phyloP scores from a whole-genome alignment of 1,140 invertebrate genomes.

The Aphelinus atriplicis region DNA sequence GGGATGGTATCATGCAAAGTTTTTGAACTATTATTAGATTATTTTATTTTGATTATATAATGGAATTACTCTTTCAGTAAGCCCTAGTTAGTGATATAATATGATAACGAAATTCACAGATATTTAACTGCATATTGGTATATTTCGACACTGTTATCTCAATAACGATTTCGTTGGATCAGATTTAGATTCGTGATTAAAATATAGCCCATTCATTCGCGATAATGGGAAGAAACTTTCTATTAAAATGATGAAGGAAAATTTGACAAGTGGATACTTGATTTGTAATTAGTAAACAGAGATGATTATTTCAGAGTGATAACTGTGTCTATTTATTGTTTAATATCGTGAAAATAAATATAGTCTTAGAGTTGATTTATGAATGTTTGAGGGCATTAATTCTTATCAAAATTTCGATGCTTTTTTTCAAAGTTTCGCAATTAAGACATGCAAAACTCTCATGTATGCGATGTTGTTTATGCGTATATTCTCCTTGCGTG shows the following conservation, averaged over 20 bases:
- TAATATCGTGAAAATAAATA: too few relatives aligned
- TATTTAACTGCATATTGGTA: background rate
- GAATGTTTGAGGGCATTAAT: background rate
- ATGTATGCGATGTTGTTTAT: slow-evolving; percentile 28
- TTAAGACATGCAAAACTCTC: slow-evolving; percentile 51
- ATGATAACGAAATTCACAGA: background rate
- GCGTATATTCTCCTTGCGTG: slow-evolving; percentile 50
- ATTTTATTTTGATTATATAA: background rate
- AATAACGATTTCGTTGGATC: background rate
- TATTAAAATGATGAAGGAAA: too few relatives aligned
- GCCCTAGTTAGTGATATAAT: too few relatives aligned
- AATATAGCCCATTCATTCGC: background rate
- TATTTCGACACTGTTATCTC: background rate
- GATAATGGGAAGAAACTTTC: too few relatives aligned
- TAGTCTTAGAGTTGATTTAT: too few relatives aligned
- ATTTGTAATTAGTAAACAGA: too few relatives aligned
- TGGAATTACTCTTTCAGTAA: background rate
- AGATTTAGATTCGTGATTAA: background rate
- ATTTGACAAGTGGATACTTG: too few relatives aligned
- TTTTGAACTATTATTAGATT: background rate
- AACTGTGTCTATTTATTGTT: too few relatives aligned
- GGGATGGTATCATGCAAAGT: too few relatives aligned
- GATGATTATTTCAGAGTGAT: too few relatives aligned
- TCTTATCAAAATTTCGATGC: slow-evolving; percentile 29
- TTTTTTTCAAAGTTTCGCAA: slow-evolving; percentile 21